Percentiles rank a stretch among this genome's conserved stretches.
Conservation (phyloP, 2,113 vertebrate genomes). For the Dasypus novemcinctus region DNA sequence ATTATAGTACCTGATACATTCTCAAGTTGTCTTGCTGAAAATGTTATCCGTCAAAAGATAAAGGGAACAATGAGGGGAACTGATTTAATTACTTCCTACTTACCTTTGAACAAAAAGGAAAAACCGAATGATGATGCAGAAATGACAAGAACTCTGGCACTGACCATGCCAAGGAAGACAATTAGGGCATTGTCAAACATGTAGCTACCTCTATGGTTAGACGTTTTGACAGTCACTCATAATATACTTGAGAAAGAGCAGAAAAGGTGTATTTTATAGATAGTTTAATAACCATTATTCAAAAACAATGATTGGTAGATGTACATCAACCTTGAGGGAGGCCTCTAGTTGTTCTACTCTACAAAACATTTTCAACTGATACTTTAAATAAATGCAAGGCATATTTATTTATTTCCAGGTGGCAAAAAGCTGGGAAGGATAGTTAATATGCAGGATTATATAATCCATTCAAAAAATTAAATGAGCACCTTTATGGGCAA, state of each 20-base stretch:
- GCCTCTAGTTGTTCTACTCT: background rate
- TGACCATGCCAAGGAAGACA: background rate
- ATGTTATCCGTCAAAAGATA: background rate
- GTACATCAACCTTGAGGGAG: background rate
- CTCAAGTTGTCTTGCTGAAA: background rate
- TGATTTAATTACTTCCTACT: background rate
- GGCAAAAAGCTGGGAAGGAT: background rate
- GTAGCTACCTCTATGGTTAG: background rate
- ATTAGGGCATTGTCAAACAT: background rate
- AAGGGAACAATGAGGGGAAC: background rate
- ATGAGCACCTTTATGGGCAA: background rate
- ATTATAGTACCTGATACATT: background rate
- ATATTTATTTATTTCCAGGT: background rate
- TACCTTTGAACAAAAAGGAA: background rate
- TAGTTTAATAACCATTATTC: background rate
- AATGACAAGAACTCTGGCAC: background rate
- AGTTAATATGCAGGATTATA: background rate
- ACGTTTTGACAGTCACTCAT: background rate
- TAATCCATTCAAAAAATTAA: background rate
- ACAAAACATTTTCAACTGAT: slow-evolving; percentile 7
- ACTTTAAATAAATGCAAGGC: background rate
- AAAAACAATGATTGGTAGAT: background rate
- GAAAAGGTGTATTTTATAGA: background rate
- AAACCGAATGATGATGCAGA: slow-evolving; percentile 21
- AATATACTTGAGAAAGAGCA: background rate